A percentile compares a stretch with the other conserved stretches of the same genome.
Conservation (phyloP, 2,797 vertebrate species). For the Acanthornis magna region DNA sequence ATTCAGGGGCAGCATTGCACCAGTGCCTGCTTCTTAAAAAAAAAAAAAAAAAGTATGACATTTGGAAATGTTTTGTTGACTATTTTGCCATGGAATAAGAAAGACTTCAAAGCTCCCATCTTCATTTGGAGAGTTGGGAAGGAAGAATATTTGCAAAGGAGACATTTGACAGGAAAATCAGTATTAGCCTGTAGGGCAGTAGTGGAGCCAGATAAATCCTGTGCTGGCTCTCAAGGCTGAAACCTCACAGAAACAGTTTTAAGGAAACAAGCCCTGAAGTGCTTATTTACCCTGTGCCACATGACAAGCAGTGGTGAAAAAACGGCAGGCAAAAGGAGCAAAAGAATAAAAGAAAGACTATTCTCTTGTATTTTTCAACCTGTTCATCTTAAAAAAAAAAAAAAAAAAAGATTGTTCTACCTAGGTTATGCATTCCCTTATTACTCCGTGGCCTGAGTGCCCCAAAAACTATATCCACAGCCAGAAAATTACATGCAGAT, state of each 20-base stretch:
- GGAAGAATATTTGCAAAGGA: constrained; percentile 55
- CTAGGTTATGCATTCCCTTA: not conserved
- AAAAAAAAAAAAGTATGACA: not conserved
- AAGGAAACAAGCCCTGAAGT: constrained; percentile 36
- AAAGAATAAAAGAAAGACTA: not conserved
- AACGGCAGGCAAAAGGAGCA: not conserved
- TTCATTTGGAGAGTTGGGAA: constrained; percentile 39
- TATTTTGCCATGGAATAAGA: constrained; percentile 34
- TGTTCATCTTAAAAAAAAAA: not conserved
- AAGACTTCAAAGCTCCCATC: constrained; percentile 29
- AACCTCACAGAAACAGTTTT: constrained; percentile 41
- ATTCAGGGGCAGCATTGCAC: not conserved
- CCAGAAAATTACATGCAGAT: constrained; percentile 1
- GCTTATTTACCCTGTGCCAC: constrained; percentile 33
- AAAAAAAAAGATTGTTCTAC: not conserved
- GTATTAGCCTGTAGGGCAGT: constrained; percentile 50
- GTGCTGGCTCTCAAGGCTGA: constrained; percentile 38
- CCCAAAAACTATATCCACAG: not conserved
- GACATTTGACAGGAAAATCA: constrained; percentile 62
- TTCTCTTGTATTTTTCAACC: not conserved
- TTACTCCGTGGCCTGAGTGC: not conserved
- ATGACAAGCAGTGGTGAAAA: not conserved
- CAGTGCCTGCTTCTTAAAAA: not conserved
- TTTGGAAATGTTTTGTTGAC: constrained; percentile 37
- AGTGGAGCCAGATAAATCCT: constrained; percentile 57